Evolutionary conservation across 2,797 vertebrate species (phyloP).

Genomic region (Neopelma chrysocephalum): DNA sequence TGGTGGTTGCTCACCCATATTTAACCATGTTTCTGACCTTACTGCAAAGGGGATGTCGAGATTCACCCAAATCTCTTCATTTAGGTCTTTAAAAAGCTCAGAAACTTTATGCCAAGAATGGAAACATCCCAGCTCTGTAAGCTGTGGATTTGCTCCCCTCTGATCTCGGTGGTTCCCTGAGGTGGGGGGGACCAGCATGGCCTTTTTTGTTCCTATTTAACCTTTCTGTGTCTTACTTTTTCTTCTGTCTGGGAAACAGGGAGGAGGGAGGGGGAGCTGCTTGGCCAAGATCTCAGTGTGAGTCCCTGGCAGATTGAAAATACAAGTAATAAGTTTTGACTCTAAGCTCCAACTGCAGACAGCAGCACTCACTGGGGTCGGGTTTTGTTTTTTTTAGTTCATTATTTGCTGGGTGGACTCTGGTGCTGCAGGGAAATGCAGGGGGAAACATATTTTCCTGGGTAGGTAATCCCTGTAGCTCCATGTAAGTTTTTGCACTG

Average conservation of each 20-base stretch:
- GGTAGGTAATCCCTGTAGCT: background rate
- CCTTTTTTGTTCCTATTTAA: slow-evolving; percentile 26
- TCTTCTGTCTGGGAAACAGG: background rate
- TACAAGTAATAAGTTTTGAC: slow-evolving; percentile 40
- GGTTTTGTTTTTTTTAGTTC: background rate
- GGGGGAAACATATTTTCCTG: background rate
- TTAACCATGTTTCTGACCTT: background rate
- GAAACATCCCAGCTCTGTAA: background rate
- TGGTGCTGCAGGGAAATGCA: background rate
- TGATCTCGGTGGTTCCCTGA: background rate
- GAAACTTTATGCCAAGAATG: background rate
- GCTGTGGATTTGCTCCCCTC: background rate
- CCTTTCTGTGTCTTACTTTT: background rate
- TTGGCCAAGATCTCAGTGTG: slow-evolving; percentile 14
- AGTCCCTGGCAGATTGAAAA: slow-evolving; percentile 29
- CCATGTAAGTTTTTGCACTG: background rate
- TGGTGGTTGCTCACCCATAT: background rate
- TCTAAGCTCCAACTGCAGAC: slow-evolving; percentile 32
- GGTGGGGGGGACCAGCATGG: background rate
- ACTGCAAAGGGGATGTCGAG: background rate
- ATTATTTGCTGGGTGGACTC: background rate
- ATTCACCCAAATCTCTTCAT: background rate
- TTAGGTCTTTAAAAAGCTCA: background rate
- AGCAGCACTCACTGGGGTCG: background rate
- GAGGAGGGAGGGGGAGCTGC: background rate